Evolutionary conservation across 2,888 invertebrate species (phyloP).

Genomic region (Eledone cirrhosa): DNA sequence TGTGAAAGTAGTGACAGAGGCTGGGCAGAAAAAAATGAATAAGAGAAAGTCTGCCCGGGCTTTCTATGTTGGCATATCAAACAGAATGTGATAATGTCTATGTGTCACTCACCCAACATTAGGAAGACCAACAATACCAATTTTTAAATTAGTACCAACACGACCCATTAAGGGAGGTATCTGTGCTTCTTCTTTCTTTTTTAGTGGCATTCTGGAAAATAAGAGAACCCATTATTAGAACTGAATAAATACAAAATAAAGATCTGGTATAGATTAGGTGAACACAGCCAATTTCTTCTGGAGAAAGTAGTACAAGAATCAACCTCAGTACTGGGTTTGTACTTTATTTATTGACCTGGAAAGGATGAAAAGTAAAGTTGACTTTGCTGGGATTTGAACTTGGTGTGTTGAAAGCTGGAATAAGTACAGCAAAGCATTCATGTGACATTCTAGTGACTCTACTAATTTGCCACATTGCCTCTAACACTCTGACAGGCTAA

Average conservation of each 20-base stretch:
- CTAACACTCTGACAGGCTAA: background rate
- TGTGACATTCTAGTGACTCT: background rate
- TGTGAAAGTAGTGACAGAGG: too few relatives aligned
- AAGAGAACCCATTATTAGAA: background rate
- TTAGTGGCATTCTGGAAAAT: slow-evolving; percentile 71
- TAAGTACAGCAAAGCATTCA: background rate
- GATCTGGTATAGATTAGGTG: too few relatives aligned
- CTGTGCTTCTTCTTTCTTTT: slow-evolving; percentile 75
- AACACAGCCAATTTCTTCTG: background rate
- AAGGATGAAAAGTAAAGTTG: too few relatives aligned
- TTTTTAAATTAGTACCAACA: slow-evolving; percentile 93
- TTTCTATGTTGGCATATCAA: too few relatives aligned
- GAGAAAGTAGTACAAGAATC: background rate
- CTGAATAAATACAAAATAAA: too few relatives aligned
- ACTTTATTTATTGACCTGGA: too few relatives aligned
- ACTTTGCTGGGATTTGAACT: too few relatives aligned
- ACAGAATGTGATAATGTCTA: too few relatives aligned
- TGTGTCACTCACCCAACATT: slow-evolving; percentile 81
- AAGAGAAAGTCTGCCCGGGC: too few relatives aligned
- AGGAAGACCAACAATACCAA: slow-evolving; percentile 89
- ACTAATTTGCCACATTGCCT: background rate
- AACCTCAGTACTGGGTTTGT: background rate
- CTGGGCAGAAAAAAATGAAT: too few relatives aligned
- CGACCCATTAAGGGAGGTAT: slow-evolving; percentile 92
- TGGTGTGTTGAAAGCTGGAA: too few relatives aligned